These are phyloP conservation scores for Epizoanthus illoricatus DNA, from an alignment of 92 coral and sea anemone genomes.

Conservation along the genomic window DNA sequence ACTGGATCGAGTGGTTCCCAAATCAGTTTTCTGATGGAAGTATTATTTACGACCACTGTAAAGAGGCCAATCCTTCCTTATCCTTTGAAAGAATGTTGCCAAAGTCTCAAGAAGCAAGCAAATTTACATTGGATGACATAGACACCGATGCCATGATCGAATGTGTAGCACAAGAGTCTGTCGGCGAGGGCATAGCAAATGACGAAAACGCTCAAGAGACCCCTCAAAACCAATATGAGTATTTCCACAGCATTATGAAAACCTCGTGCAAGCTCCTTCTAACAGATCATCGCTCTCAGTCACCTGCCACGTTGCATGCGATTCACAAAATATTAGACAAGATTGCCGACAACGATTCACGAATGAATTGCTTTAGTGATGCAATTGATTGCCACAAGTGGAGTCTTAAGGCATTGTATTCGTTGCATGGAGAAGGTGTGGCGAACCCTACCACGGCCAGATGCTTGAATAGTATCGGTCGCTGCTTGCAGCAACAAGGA, in stretches of 20 bases:
- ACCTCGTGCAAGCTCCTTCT: conserved; percentile 4
- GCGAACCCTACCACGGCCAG: neutral
- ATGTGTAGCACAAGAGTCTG: conserved; percentile 8
- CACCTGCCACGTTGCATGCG: neutral
- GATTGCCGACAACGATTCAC: neutral
- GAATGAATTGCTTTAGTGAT: neutral
- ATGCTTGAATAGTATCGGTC: conserved; percentile 3
- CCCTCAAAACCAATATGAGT: neutral
- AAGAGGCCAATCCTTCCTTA: neutral
- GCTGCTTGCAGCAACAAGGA: neutral
- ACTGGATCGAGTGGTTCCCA: conserved; percentile 38
- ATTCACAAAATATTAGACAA: neutral
- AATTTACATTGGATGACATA: conserved; percentile 6
- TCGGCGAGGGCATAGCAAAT: neutral
- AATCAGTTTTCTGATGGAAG: conserved; percentile 24
- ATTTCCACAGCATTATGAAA: neutral
- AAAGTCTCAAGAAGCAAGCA: conserved; percentile 26
- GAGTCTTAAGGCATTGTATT: neutral
- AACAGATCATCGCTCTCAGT: neutral
- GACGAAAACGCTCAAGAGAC: neutral
- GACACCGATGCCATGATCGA: conserved; percentile 13
- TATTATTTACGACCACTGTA: conserved; percentile 3
- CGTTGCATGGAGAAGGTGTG: neutral
- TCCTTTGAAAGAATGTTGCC: conserved; percentile 24
- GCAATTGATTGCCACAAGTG: conserved; percentile 2